Evolutionary conservation across 2,113 vertebrate genomes (phyloP), one percentile per base, ranked within the genome.

Genomic region (Semnornis frantzii): DNA sequence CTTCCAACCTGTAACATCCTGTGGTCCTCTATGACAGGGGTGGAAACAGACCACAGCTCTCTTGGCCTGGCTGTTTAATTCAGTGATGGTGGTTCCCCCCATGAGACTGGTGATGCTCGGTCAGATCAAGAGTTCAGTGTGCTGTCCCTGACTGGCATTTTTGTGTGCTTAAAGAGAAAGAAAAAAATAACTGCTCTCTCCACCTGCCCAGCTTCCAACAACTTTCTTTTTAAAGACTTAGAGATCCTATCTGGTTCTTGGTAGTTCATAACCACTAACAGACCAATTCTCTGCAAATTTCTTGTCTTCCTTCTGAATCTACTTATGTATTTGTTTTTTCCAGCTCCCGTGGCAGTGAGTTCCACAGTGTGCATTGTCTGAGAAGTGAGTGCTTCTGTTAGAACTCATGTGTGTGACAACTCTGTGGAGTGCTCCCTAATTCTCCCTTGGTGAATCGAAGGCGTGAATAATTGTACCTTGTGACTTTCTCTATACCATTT

Each of bases 141-240:
- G 44, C 28, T 60, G 12, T 12, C 69, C 34, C 10, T 44, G 10
- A 25, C 16, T 27, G 46, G 23, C 4, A 33, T 77, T 83, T 30
- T 52, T 77, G 15, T 50, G 28, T n/a, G 31, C 30, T 30, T 69
- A 14, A 52, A 15, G 3, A 60, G 60, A 44, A 31, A 12, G 42
- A 42, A 42, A 17, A 23, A 73, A 57, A 28, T 12, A 0, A 37
- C 5, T 55, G 18, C 25, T 82, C 19, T 33, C 23, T 8, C 9
- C 5, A 19, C 6, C 5, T 2, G 2, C 14, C 9, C 0, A 3
- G 6, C 23, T 82, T 73, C 37, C 18, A 57, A 6, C 7, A 25
- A 2, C 44, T 68, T 73, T 33, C 20, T 44, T 1, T 59, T 55
- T 39, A 44, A 82, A 16, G 18, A 8, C 11, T 25, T 68, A 9